Evolutionary conservation across 1,140 invertebrate species (phyloP).

Genomic region (Drosophila sechellia): DNA sequence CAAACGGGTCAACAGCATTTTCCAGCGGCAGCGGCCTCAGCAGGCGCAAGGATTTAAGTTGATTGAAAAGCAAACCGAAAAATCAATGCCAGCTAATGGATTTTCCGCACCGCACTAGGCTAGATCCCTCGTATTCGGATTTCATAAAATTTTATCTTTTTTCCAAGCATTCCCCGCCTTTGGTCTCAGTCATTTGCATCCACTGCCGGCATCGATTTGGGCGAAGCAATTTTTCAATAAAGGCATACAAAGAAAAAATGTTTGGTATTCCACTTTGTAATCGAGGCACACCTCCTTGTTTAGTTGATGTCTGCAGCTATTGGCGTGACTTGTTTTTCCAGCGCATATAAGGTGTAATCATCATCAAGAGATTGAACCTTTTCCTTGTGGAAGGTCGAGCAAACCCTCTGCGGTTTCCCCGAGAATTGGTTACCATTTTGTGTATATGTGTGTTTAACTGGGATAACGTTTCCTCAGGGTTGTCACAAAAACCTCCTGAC

Average conservation of each 20-base stretch:
- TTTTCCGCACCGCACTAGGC: conserved; percentile 43
- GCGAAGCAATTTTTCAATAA: conserved; percentile 50
- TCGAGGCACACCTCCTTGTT: conserved; percentile 35
- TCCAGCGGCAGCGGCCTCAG: conserved; percentile 16
- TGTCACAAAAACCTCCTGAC: conserved; percentile 8
- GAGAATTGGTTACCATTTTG: conserved; percentile 25
- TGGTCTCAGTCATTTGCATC: conserved; percentile 38
- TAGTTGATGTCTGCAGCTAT: conserved; percentile 33
- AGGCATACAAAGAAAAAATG: conserved; percentile 43
- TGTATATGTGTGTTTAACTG: background rate
- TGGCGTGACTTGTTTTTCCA: conserved; percentile 22
- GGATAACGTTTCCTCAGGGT: background rate
- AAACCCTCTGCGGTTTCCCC: conserved; percentile 8
- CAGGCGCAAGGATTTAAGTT: conserved; percentile 61
- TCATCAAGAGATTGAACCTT: conserved; percentile 30
- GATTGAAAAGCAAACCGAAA: conserved; percentile 64
- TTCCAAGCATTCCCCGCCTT: background rate
- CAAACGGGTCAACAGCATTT: conserved; percentile 39
- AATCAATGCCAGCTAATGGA: conserved; percentile 68
- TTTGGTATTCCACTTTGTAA: conserved; percentile 43
- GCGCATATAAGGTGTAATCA: conserved; percentile 41
- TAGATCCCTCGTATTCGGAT: conserved; percentile 35
- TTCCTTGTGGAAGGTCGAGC: conserved; percentile 7
- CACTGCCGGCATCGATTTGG: conserved; percentile 45
- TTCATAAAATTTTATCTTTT: conserved; percentile 44